phyloP scores from a whole-genome alignment of 2,113 vertebrate species.

The Hippocampus zosterae region DNA sequence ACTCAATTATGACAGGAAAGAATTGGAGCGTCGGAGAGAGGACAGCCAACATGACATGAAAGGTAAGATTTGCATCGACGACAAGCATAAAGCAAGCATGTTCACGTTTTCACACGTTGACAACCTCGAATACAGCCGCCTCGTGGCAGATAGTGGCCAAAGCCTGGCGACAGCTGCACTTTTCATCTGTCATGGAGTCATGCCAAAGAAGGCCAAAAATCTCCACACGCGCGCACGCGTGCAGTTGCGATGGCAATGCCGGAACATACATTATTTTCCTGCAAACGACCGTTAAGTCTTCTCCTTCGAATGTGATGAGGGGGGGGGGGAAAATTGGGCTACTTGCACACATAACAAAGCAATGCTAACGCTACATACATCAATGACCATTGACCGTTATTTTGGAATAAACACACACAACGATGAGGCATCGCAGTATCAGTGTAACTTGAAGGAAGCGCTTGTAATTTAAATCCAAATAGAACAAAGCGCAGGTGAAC shows the following conservation, averaged over 20 bases:
- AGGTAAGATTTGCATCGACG: conserved; percentile 63
- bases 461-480: not conserved
- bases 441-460: not conserved
- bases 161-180: conserved; percentile 48
- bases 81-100: not conserved
- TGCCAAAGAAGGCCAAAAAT: conserved; percentile 39
- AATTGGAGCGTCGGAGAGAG: conserved; percentile 87
- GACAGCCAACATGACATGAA: conserved; percentile 90
- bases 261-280: not conserved
- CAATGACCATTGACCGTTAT: too few relatives aligned
- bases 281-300: not conserved
- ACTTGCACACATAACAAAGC: conserved; percentile 18
- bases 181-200: conserved; percentile 30
- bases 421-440: not conserved
- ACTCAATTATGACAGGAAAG: conserved; percentile 96
- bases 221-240: conserved; percentile 23
- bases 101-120: not conserved
- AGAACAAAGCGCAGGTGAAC: not conserved
- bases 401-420: not conserved
- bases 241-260: not conserved
- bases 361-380: not conserved
- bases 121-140: conserved; percentile 33
- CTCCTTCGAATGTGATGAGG: not conserved
- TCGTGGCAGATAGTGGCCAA: conserved; percentile 29
- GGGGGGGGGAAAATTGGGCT: not conserved